These are phyloP conservation scores for Aleadryas rufinucha DNA, from an alignment of 2,113 vertebrate species.

Conservation along the genomic window DNA sequence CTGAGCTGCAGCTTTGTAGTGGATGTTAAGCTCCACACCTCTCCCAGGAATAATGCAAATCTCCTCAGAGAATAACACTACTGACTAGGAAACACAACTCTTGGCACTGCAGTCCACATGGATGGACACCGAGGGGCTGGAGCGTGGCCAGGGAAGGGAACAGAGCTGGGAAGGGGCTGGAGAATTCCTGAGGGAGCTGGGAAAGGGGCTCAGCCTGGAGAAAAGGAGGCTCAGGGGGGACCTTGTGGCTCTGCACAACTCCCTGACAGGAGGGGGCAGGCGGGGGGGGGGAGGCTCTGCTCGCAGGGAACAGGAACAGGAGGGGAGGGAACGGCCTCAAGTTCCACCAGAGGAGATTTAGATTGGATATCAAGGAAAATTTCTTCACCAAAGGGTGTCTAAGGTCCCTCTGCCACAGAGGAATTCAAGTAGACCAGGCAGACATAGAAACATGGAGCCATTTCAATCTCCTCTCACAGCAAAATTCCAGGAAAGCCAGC, in stretches of 20 bases:
- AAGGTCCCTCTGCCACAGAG: neutral
- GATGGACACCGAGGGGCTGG: neutral
- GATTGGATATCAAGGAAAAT: neutral
- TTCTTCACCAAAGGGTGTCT: neutral
- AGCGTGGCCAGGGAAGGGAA: rapidly evolving
- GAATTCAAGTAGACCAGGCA: neutral
- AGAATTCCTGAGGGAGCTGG: neutral
- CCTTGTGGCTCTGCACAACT: neutral
- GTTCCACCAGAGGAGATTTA: rapidly evolving
- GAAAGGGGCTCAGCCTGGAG: neutral
- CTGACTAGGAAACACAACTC: neutral
- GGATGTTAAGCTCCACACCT: rapidly evolving
- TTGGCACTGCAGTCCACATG: neutral
- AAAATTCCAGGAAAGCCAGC: neutral
- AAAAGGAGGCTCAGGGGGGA: neutral
- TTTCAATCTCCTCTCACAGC: neutral
- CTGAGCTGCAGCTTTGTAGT: neutral
- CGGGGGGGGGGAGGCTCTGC: rapidly evolving
- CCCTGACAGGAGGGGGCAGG: neutral
- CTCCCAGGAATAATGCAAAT: too few relatives aligned
- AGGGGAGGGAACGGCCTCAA: rapidly evolving
- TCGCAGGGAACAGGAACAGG: neutral
- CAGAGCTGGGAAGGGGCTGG: neutral
- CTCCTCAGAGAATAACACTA: neutral
- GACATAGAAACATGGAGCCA: neutral